phyloP scores from a whole-genome alignment of 2,113 vertebrate species.

The Paramisgurnus dabryanus region DNA sequence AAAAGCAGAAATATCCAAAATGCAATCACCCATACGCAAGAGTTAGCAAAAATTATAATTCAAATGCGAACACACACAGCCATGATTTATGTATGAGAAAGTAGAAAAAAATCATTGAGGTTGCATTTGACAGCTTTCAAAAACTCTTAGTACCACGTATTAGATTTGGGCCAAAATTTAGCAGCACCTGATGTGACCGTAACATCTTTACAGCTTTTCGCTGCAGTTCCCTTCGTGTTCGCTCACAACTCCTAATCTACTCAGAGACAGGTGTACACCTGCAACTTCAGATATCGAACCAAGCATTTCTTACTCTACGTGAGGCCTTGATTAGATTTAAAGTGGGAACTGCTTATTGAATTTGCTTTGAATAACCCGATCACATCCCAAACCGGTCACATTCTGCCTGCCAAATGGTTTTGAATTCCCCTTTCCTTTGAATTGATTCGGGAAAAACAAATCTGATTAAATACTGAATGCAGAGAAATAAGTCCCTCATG shows the following conservation, averaged over 20 bases:
- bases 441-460: slow-evolving; percentile 25
- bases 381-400: slow-evolving; percentile 42
- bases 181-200: not conserved
- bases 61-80: not conserved
- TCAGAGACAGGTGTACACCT: slow-evolving; percentile 10
- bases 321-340: slow-evolving; percentile 42
- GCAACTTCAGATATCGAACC: not conserved
- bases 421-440: slow-evolving; percentile 9
- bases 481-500: slow-evolving; percentile 12
- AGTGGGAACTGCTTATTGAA: slow-evolving; percentile 44
- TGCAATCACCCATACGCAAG: not conserved
- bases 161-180: slow-evolving; percentile 15
- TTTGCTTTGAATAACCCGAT: slow-evolving; percentile 42
- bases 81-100: not conserved
- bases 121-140: slow-evolving; percentile 26
- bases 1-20: no score
- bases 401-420: slow-evolving; percentile 1
- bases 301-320: not conserved
- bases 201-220: not conserved
- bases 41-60: not conserved
- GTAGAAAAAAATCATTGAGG: slow-evolving; percentile 7
- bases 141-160: not conserved
- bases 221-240: not conserved
- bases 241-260: slow-evolving; percentile 3
- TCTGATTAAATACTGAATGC: slow-evolving; percentile 31